phyloP scores from a whole-genome alignment of 2,797 vertebrate species.

The Pyrocephalus nanus region DNA sequence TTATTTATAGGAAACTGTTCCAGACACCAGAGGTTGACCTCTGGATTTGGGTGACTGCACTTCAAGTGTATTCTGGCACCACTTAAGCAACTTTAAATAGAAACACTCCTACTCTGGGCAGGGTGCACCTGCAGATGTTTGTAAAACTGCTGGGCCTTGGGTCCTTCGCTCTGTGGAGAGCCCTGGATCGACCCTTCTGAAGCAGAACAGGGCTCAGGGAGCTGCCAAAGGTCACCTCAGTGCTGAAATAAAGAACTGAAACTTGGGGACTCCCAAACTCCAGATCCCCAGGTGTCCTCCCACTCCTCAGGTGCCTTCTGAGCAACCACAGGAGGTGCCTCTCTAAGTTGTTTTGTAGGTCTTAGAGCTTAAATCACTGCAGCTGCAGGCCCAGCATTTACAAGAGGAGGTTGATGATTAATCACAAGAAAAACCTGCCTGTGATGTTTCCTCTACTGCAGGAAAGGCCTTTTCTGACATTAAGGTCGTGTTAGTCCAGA shows the following conservation, averaged over 20 bases:
- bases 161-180: fast-evolving
- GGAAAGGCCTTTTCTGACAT: background rate
- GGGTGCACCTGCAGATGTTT: background rate
- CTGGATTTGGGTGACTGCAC: background rate
- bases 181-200: fast-evolving
- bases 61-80: background rate
- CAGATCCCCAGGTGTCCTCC: background rate
- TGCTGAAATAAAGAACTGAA: background rate
- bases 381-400: background rate
- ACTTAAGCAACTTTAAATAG: background rate
- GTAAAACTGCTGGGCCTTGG: background rate
- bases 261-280: background rate
- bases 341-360: background rate
- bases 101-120: background rate
- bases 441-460: background rate
- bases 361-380: background rate
- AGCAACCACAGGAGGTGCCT: background rate
- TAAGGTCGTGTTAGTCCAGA: slow-evolving; percentile 78
- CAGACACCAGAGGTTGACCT: background rate
- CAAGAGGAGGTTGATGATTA: background rate
- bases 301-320: background rate
- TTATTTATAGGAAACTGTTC: background rate
- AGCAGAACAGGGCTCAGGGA: background rate
- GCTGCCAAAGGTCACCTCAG: background rate
- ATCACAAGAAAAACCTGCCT: fast-evolving